Base-by-base conservation (phyloP, 1,140 invertebrate genomes). In the Globodera rostochiensis region DNA sequence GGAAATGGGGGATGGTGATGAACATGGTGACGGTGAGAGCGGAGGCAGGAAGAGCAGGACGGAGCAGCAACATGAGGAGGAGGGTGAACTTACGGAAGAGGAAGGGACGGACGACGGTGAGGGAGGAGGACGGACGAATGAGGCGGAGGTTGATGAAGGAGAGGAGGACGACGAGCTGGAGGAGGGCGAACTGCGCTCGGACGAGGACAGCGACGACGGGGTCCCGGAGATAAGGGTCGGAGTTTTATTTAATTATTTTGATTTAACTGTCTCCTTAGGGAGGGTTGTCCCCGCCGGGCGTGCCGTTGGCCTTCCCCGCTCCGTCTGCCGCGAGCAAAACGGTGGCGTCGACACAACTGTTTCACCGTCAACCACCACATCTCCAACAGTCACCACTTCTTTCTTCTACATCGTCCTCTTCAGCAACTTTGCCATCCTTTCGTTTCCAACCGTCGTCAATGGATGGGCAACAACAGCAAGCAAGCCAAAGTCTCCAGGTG, bases 181-280 rank as follows among this genome's bases (percentile, higher is more conserved):
- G 46, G 69, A 71, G 69, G 69, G 69, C 25, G 69, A 71, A 47
- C 46, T 71, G 69, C 69, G 69, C 25, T 71, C 69, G 6, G 69
- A 47, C 69, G 46, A 47, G 7, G 69, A 71, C 69, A 71, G 69
- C 19, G 69, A 71, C 46, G 69, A 71, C 46, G 69, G 69, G 36
- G 19, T 71, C 13, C 69, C 69, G 1, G 69, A 71, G 19, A 71
- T 71, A 36, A 9, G 46, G 6, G 69, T 71, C 9, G 19, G 69
- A 70, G 9, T 15, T 53, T 53, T 53, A 3, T 53, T 53, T 53
- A 53, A 6, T 53, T 3, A 53, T 53, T 53, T 9, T 9, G 7
- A 11, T 15, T 53, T 53, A 70, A 70, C 19, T 13, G 6, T 7
- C 25, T 71, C 25, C 7, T 71, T 11, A 71, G 69, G 69, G 69